A percentile compares a stretch with the other conserved stretches of the same genome.
Evolutionary conservation across 2,797 vertebrate genomes (phyloP).

Genomic region (Eutrigla gurnardus): DNA sequence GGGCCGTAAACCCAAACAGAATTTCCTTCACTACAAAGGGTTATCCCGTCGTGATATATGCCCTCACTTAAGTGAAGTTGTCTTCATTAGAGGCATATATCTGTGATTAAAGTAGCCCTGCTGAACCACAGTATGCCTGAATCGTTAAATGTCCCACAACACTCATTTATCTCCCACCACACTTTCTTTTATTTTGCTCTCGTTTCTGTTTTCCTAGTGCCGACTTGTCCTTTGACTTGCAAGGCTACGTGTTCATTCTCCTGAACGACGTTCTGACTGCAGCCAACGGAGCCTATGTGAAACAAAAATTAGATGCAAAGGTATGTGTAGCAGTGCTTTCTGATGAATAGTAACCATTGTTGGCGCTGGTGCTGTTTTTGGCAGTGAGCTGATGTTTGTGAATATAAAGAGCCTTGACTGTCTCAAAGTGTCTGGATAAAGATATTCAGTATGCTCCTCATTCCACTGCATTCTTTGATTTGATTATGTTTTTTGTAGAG

Average conservation of each 20-base stretch:
- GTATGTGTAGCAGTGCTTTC: conserved; percentile 76
- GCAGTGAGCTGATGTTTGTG: conserved; percentile 30
- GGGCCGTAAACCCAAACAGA: conserved; percentile 22
- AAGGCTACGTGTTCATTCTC: conserved; percentile 96
- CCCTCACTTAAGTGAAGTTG: conserved; percentile 11
- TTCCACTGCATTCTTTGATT: neutral
- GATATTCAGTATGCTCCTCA: neutral
- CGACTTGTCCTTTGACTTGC: conserved; percentile 95
- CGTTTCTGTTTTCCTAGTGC: conserved; percentile 78
- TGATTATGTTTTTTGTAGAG: neutral
- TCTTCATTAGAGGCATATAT: conserved; percentile 34
- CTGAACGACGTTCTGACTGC: conserved; percentile 96
- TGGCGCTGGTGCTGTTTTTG: conserved; percentile 39
- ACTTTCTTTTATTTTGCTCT: neutral
- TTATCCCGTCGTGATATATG: conserved; percentile 37
- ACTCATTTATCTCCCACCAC: neutral
- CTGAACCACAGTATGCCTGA: conserved; percentile 5
- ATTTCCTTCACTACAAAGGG: conserved; percentile 57
- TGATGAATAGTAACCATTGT: conserved; percentile 71
- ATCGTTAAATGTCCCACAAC: neutral
- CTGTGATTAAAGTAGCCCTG: conserved; percentile 27
- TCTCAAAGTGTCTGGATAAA: conserved; percentile 39
- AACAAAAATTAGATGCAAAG: conserved; percentile 98
- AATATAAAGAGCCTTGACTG: conserved; percentile 38
- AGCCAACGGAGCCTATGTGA: conserved; percentile 96